These are phyloP conservation scores for Cephus spinipes DNA, from an alignment of 2,888 invertebrate species.

Conservation along the genomic window DNA sequence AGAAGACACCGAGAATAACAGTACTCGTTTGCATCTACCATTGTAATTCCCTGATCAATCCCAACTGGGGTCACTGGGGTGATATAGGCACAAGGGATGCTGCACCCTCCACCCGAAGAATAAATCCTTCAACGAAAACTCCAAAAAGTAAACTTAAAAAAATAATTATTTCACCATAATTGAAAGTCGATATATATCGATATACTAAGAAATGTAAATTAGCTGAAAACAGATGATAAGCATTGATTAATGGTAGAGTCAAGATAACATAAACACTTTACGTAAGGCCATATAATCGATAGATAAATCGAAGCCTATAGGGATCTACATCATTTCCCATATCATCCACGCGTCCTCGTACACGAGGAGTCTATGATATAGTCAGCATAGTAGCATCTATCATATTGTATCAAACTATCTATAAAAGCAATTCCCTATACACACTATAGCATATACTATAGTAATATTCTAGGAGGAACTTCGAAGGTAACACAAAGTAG, in stretches of 20 bases:
- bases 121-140: background rate
- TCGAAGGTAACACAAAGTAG: constrained; percentile 5
- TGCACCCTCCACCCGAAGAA: background rate
- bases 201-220: background rate
- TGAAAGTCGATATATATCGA: too few relatives aligned
- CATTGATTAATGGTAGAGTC: constrained; percentile 53
- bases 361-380: constrained; percentile 1
- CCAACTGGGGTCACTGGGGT: background rate
- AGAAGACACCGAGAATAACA: background rate
- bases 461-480: background rate
- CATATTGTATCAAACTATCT: background rate
- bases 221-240: constrained; percentile 45
- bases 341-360: constrained; percentile 31
- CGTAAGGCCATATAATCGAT: constrained; percentile 58
- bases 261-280: constrained; percentile 58
- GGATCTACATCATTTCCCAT: constrained; percentile 1
- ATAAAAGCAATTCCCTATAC: background rate
- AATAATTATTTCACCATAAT: background rate
- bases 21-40: background rate
- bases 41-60: background rate
- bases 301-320: constrained; percentile 56
- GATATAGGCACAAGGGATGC: background rate
- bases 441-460: background rate
- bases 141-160: background rate
- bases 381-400: background rate